Base-by-base conservation (phyloP, 53 echinoderm and acorn worm species). In the Patiria pectinifera region DNA sequence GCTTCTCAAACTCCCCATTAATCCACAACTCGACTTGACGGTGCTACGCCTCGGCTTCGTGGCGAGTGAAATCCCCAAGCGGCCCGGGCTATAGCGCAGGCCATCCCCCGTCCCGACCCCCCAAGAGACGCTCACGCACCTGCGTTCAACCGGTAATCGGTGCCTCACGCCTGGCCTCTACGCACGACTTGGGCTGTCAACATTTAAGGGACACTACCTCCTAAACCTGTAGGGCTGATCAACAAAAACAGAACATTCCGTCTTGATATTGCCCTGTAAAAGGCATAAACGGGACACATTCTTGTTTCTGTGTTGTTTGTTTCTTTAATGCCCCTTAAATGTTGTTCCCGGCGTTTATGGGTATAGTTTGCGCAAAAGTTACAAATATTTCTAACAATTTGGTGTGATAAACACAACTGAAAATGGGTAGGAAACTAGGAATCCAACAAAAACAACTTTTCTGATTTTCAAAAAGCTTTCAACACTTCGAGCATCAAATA, bases 61-160 rank as follows among this genome's bases (percentile, higher is more conserved):
- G 53, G 53, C 71, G 86, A 86, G 71, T 72, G 49, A 86, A 72
- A 24, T 35, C 74, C 71, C 74, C 74, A 47, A 72, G 21, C 45
- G 85, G 85, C 66, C 69, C 45, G 15, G 43, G 53, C 46, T 48
- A n/a, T 24, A n/a, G 61, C 18, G 70, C 86, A 21, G 86, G 49
- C 18, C 48, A 48, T 70, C 85, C 69, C 35, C 60, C 48, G 24
- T 69, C 53, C 53, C 53, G 53, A 53, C 53, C 53, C 53, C 53
- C 53, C 53, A 53, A 53, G 59, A 82, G 24, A 59, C 23, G 48
- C 49, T 8, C 74, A 86, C 22, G 53, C 86, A 86, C 86, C 86
- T 86, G 86, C 86, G 72, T 48, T 48, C 86, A 53, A 8, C 53
- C 86, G n/a, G 71, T 86, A 86, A 86, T 72, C 86, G 86, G 71